Base-by-base conservation (phyloP, 1,140 invertebrate genomes). In the Ylistrum balloti region DNA sequence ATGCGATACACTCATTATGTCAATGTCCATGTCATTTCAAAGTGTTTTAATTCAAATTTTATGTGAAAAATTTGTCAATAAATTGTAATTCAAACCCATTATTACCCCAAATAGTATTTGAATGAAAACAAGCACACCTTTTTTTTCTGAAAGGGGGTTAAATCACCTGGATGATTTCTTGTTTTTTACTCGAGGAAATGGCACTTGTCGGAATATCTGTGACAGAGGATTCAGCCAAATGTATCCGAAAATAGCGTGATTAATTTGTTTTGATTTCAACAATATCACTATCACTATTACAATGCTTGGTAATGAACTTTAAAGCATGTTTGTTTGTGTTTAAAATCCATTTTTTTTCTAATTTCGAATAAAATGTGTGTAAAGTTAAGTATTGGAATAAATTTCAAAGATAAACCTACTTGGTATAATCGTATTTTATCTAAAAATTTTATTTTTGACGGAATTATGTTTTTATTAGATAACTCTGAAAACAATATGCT, bases 81-180 rank as follows among this genome's bases (percentile, higher is more conserved):
- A 74, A 74, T 74, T 74, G 56, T 74, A 74, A 74, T 74, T 74
- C 56, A 74, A 74, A 74, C 56, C 56, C 56, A 74, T 74, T 74
- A 74, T 74, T 74, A 74, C 56, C 17, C 56, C 56, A 28, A 74
- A 74, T 74, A 28, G 56, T 74, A 28, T 74, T 74, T 74, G 56
- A 74, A 74, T 74, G 56, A 74, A 74, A 74, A 74, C 56, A 74
- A 74, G 56, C 56, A 28, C 56, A 74, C 56, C 56, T 74, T 74
- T 74, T 74, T 38, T 74, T 74, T n/a, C 0, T 74, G 56, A 74
- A 74, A 28, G n/a, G 56, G n/a, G 56, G 56, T n/a, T 28, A 28
- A n/a, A 74, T 74, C 28, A 74, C 56, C 22, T 11, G 56, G 56
- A 5, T 74, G 56, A 74, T 74, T 74, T 74, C 56, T 5, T 74